Evolutionary conservation across 2,888 invertebrate genomes (phyloP).

Genomic region (Pandemis corylana): DNA sequence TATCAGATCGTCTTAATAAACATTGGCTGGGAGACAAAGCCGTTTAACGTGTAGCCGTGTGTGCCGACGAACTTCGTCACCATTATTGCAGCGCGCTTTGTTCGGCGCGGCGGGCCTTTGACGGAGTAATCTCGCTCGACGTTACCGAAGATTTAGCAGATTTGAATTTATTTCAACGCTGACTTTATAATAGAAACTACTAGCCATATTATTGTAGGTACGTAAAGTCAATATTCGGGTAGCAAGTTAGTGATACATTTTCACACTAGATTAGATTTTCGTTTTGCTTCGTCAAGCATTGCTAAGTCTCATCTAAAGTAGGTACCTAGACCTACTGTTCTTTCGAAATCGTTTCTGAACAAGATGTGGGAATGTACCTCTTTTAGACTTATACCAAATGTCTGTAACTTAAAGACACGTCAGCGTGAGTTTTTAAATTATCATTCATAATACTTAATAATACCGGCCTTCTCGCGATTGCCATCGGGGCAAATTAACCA

Average conservation of each 20-base stretch:
- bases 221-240: background rate
- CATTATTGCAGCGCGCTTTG: constrained; percentile 46
- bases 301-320: background rate
- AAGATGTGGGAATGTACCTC: too few species aligned
- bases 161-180: constrained; percentile 20
- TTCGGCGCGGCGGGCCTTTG: constrained; percentile 30
- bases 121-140: constrained; percentile 36
- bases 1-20: constrained; percentile 84
- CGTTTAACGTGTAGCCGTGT: constrained; percentile 70
- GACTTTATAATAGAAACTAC: background rate
- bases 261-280: background rate
- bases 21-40: constrained; percentile 79
- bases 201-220: background rate
- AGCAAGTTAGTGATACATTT: background rate
- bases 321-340: background rate
- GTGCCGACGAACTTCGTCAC: constrained; percentile 60
- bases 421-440: too few species aligned
- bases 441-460: too few species aligned
- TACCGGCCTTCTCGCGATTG: too few species aligned
- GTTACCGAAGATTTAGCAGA: constrained; percentile 22
- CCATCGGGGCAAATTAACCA: too few species aligned
- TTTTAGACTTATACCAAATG: too few species aligned
- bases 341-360: too few species aligned
- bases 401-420: too few species aligned
- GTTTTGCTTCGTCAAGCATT: background rate